Percentiles rank a stretch among this genome's conserved stretches.
These are phyloP conservation scores for Calliopsis andreniformis DNA, from an alignment of 1,140 invertebrate species.

Conservation along the genomic window DNA sequence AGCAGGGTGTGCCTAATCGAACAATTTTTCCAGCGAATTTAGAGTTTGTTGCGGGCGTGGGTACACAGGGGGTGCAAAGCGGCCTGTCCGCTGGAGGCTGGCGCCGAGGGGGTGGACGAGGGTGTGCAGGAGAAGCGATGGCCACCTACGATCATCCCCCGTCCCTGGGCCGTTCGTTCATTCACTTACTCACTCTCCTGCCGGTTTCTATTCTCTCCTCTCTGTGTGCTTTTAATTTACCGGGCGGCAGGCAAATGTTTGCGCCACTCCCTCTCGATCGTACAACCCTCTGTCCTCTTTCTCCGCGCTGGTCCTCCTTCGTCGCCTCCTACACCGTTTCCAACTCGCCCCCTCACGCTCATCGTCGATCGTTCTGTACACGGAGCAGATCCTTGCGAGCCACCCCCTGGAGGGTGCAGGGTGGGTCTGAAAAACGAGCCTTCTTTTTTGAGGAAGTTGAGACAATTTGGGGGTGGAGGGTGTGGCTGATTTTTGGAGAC, in stretches of 20 bases:
- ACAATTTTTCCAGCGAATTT: constrained; percentile 43
- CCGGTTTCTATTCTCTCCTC: constrained; percentile 75
- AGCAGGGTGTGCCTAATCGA: constrained; percentile 23
- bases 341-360: constrained; percentile 1
- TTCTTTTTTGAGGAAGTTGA: no score
- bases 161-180: constrained; percentile 62
- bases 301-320: constrained; percentile 55
- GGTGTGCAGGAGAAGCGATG: constrained; percentile 52
- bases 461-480: no score
- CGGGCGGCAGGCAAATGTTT: constrained; percentile 82
- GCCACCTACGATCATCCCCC: constrained; percentile 59
- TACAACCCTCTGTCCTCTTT: constrained; percentile 72
- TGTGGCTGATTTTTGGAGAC: no score
- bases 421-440: no score
- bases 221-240: constrained; percentile 82
- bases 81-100: constrained; percentile 20
- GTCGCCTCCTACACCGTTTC: constrained; percentile 19
- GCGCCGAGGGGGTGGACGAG: constrained; percentile 19
- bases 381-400: constrained; percentile 40
- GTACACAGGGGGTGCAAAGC: constrained; percentile 29
- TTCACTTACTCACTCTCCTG: constrained; percentile 76
- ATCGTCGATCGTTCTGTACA: constrained; percentile 45
- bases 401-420: constrained; percentile 13
- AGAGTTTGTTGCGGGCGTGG: constrained; percentile 38
- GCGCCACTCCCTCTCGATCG: constrained; percentile 80